A percentile compares a stretch with the other conserved stretches of the same genome.
These are phyloP conservation scores for Lysandra bellargus DNA, from an alignment of 2,888 invertebrate species.

Conservation along the genomic window DNA sequence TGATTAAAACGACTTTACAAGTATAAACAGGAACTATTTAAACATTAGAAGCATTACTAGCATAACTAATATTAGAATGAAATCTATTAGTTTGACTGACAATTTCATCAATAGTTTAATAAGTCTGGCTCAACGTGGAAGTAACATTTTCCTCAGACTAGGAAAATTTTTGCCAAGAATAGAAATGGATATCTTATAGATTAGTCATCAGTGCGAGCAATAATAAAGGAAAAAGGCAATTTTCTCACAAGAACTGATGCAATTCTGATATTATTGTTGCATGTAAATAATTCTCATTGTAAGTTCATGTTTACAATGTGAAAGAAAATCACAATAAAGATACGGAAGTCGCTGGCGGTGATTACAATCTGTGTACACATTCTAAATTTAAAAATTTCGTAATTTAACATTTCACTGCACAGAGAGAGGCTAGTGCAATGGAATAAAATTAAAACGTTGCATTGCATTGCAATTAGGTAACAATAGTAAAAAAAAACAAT, in stretches of 20 bases:
- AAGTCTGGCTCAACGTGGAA: slow-evolving; percentile 7
- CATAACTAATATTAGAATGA: neutral
- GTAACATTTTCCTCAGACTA: neutral
- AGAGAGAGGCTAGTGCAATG: neutral
- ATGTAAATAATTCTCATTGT: slow-evolving; percentile 39
- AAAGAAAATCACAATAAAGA: slow-evolving; percentile 32
- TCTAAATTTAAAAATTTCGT: slow-evolving; percentile 2
- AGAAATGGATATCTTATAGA: neutral
- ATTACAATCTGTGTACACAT: slow-evolving; percentile 27
- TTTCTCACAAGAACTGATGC: slow-evolving; percentile 43
- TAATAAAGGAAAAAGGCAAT: slow-evolving; percentile 43
- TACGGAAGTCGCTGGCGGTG: slow-evolving; percentile 30
- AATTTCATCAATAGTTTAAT: slow-evolving; percentile 4
- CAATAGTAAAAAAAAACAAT: neutral
- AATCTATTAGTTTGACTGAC: neutral
- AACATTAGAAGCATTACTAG: too few species aligned
- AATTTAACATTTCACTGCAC: slow-evolving; percentile 3
- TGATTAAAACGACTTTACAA: too few species aligned
- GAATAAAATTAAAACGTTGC: neutral
- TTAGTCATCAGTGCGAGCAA: slow-evolving; percentile 32
- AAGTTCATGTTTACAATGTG: slow-evolving; percentile 26
- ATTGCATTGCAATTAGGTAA: neutral
- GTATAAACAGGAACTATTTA: too few species aligned
- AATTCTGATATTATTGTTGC: slow-evolving; percentile 42
- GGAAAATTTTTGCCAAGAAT: slow-evolving; percentile 3